Evolutionary conservation across 1,140 invertebrate species (phyloP).

Genomic region (Ctenoplectra terminalis): DNA sequence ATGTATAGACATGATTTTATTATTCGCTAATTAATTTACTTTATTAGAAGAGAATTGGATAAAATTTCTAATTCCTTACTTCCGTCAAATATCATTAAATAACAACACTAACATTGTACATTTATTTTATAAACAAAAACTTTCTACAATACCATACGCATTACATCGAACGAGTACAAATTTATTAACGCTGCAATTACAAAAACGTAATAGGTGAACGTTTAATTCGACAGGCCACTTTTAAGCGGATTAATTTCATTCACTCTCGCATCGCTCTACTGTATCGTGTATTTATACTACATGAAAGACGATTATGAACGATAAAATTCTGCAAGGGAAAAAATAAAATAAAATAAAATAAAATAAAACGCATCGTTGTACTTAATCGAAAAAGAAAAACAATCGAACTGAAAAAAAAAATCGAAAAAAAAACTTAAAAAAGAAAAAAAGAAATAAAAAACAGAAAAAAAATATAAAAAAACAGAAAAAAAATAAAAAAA

Average conservation of each 20-base stretch:
- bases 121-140: background rate
- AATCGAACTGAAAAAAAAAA: background rate
- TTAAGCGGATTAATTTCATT: slow-evolving; percentile 39
- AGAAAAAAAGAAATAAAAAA: background rate
- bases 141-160: background rate
- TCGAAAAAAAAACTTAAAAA: background rate
- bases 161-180: slow-evolving; percentile 3
- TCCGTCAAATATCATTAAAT: background rate
- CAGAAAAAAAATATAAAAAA: background rate
- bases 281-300: background rate
- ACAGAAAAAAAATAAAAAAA: no score
- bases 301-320: background rate
- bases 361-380: background rate
- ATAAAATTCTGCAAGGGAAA: no score
- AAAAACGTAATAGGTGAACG: slow-evolving; percentile 21
- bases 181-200: slow-evolving; percentile 32
- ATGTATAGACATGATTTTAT: background rate
- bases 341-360: background rate
- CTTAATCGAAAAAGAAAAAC: background rate
- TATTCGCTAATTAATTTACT: background rate
- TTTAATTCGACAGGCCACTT: slow-evolving; percentile 24
- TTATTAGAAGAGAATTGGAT: background rate
- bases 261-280: background rate
- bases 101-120: background rate
- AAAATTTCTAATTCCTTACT: background rate